Base-by-base conservation (phyloP, 2,113 vertebrate genomes). In the Oryzias melastigma region DNA sequence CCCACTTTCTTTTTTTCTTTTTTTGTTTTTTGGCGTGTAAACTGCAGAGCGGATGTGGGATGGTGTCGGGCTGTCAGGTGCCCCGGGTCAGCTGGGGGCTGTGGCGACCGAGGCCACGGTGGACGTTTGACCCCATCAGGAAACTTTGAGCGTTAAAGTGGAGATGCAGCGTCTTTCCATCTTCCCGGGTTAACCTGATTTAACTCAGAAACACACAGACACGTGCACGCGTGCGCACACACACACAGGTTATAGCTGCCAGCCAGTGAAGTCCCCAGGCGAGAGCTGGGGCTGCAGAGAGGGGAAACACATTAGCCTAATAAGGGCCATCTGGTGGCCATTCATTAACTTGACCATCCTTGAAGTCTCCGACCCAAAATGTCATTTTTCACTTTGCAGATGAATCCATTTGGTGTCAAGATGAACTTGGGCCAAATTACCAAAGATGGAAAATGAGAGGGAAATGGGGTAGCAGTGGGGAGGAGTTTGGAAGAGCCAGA, bases 331-430 rank as follows among this genome's bases (percentile, higher is more conserved):
- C 90, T 92, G 91, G 83, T 90, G 83, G 87, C 84, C 87, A 91
- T 92, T 91, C 91, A 92, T 92, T 93, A 91, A 87, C 80, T 89
- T 87, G 85, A 89, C 83, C 89, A 88, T 90, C 87, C 88, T 90
- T 88, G 84, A 90, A 86, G 85, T 91, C 84, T 75, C 83, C 42
- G 87, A 88, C 89, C 89, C 69, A 80, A 88, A 89, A 89, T 89
- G 90, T 89, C 87, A 91, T 91, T 90, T 90, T 89, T 91, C 88
- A 90, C 83, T 83, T 88, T 78, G 71, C 79, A 62, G 69, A 86
- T 63, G 69, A 87, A 83, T 87, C 72, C 53, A 75, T 83, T 76
- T 55, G 81, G 80, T 72, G 87, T 83, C 73, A 79, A 72, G 68
- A 80, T 69, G 62, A 84, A 85, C 82, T 87, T 68, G 80, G 69